Conservation (phyloP, 2,113 vertebrate species). For the Gadus chalcogrammus region DNA sequence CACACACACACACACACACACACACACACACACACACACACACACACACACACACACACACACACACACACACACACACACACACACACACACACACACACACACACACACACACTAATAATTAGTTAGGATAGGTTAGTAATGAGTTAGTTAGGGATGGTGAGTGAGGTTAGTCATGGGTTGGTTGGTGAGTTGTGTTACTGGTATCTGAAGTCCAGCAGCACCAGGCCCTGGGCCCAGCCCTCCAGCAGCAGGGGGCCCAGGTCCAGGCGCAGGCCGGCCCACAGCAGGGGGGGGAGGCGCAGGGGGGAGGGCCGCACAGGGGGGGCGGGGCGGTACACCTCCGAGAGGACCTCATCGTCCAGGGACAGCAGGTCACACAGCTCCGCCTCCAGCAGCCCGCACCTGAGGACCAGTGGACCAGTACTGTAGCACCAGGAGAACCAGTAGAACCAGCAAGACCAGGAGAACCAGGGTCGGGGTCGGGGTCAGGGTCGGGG, state of each 20-base stretch:
- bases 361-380: constrained; percentile 82
- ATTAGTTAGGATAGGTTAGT: not conserved
- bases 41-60: not conserved
- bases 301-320: constrained; percentile 68
- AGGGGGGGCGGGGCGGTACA: constrained; percentile 72
- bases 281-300: constrained; percentile 78
- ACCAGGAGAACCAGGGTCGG: too few species aligned
- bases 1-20: not conserved
- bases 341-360: constrained; percentile 75
- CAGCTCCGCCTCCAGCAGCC: constrained; percentile 78
- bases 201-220: constrained; percentile 71
- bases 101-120: not conserved
- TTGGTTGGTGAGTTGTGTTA: constrained; percentile 31
- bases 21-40: not conserved
- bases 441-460: not conserved
- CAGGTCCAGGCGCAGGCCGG: constrained; percentile 70
- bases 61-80: not conserved
- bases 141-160: not conserved
- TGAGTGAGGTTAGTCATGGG: not conserved
- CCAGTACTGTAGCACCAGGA: too few species aligned
- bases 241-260: constrained; percentile 63
- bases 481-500: too few species aligned
- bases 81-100: not conserved
- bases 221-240: constrained; percentile 57
- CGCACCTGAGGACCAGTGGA: constrained; percentile 61